Evolutionary conservation across 2,797 vertebrate genomes (phyloP).

Genomic region (Pseudochirops corinnae): DNA sequence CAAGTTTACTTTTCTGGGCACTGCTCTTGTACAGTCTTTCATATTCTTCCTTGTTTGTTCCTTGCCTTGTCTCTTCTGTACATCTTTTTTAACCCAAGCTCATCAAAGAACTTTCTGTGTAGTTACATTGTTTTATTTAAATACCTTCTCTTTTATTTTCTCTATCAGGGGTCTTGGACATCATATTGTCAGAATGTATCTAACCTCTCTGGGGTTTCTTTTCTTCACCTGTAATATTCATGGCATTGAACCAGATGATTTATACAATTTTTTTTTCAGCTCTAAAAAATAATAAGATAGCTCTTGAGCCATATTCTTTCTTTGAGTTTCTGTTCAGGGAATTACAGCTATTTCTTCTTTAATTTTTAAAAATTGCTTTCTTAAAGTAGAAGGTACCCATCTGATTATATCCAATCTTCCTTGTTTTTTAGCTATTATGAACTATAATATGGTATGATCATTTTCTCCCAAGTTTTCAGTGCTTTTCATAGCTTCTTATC

Average conservation of each 20-base stretch:
- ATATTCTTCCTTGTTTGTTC: conserved; percentile 14
- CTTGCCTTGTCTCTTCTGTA: neutral
- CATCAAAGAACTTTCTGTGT: conserved; percentile 20
- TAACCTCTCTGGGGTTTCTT: neutral
- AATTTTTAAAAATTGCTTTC: conserved; percentile 37
- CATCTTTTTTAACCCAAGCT: conserved; percentile 13
- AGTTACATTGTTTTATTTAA: conserved; percentile 23
- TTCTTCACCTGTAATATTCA: neutral
- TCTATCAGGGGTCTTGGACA: neutral
- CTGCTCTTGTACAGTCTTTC: neutral
- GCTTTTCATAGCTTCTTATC: neutral
- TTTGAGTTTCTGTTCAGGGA: conserved; percentile 31
- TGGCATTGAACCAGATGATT: neutral
- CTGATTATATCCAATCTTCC: neutral
- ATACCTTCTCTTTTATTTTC: conserved; percentile 8
- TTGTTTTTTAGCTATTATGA: neutral
- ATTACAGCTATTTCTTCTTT: conserved; percentile 1
- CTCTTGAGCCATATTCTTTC: neutral
- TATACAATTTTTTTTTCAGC: neutral
- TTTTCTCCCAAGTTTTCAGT: neutral
- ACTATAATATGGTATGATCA: neutral
- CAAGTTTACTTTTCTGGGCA: conserved; percentile 7
- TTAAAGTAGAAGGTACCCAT: neutral
- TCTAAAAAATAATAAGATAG: neutral
- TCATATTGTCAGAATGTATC: neutral